Evolutionary conservation across 2,113 vertebrate species (phyloP).

Genomic region (Centrocercus urophasianus): DNA sequence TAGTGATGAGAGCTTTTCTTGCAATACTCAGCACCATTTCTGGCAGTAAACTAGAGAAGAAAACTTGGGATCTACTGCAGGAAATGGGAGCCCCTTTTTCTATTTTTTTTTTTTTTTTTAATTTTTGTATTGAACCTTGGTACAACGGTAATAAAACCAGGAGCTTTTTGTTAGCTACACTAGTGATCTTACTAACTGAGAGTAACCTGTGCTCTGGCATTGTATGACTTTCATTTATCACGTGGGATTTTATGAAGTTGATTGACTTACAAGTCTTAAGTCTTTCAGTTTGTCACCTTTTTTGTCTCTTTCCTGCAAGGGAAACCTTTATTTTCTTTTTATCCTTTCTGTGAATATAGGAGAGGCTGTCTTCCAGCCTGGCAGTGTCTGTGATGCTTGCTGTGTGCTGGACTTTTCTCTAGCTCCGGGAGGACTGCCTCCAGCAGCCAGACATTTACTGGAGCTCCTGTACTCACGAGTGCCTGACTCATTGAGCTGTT

Average conservation of each 20-base stretch:
- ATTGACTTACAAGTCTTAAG: background rate
- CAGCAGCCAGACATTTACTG: background rate
- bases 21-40: background rate
- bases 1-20: background rate
- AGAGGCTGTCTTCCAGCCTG: fast-evolving
- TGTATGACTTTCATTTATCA: background rate
- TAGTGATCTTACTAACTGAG: background rate
- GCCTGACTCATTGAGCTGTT: background rate
- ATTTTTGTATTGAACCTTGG: background rate
- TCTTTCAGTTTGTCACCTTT: background rate
- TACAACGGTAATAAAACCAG: background rate
- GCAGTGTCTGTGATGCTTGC: background rate
- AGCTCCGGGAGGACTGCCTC: background rate
- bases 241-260: background rate
- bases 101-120: fast-evolving
- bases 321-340: background rate
- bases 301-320: background rate
- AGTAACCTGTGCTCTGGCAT: background rate
- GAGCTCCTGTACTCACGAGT: background rate
- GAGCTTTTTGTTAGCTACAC: background rate
- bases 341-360: background rate
- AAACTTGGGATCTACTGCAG: background rate
- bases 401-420: background rate
- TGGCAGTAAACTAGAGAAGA: background rate
- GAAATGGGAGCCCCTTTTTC: background rate